phyloP scores from a whole-genome alignment of 1,140 invertebrate genomes.

The Homalodisca vitripennis region DNA sequence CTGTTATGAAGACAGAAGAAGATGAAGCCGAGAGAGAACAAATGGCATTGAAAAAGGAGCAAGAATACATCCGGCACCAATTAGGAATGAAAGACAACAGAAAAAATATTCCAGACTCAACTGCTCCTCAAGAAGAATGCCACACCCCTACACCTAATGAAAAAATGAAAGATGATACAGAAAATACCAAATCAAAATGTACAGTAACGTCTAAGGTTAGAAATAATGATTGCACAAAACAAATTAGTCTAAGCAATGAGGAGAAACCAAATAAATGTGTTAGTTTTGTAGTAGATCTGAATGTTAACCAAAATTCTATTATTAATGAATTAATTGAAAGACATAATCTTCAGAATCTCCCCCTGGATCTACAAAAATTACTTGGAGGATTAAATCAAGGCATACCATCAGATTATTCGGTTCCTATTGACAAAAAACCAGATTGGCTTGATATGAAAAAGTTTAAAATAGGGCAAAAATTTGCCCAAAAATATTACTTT shows the following conservation, averaged over 20 bases:
- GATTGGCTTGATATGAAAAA: conserved; percentile 36
- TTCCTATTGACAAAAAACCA: conserved; percentile 32
- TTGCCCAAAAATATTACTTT: conserved; percentile 59
- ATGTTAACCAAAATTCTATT: background rate
- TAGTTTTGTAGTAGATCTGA: background rate
- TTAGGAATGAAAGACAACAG: background rate
- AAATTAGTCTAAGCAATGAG: background rate
- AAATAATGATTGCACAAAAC: background rate
- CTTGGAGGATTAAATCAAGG: conserved; percentile 7
- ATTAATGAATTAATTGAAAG: background rate
- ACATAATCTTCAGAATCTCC: background rate
- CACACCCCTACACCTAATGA: background rate
- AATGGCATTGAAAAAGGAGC: conserved; percentile 11
- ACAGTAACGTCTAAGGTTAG: background rate
- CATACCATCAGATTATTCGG: conserved; percentile 25
- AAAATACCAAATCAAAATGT: no score
- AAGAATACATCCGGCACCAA: background rate
- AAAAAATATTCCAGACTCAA: background rate
- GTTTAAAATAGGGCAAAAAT: conserved; percentile 56
- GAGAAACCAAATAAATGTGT: background rate
- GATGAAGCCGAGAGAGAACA: background rate
- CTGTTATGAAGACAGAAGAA: background rate
- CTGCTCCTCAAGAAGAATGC: background rate
- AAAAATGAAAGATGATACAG: background rate
- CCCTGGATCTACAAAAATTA: background rate